Conservation (phyloP, 2,797 vertebrate species). For the Choloepus didactylus region DNA sequence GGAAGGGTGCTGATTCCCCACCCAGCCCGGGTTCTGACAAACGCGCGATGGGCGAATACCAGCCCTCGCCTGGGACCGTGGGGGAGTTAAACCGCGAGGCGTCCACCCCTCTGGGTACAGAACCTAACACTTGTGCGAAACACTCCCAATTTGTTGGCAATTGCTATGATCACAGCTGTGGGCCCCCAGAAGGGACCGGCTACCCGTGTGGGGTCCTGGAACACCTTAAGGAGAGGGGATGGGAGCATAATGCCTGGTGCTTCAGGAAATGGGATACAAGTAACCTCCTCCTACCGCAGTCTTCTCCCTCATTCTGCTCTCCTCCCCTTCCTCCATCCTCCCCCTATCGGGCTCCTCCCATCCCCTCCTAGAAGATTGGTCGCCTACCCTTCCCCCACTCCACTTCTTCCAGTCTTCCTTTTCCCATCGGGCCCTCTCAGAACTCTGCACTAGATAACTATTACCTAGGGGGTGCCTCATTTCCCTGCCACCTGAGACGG, state of each 20-base stretch:
- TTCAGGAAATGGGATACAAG: accelerated
- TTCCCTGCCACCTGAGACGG: not conserved
- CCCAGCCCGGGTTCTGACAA: not conserved
- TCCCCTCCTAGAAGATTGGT: not conserved
- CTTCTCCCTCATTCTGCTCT: not conserved
- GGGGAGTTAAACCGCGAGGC: not conserved
- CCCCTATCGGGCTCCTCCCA: not conserved
- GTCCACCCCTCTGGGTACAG: not conserved
- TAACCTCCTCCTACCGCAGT: not conserved
- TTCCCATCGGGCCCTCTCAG: not conserved
- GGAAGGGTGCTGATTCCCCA: too few species aligned
- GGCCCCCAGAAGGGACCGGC: not conserved
- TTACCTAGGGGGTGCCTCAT: not conserved
- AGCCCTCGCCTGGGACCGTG: not conserved
- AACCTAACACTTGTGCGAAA: not conserved
- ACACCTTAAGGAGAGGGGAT: not conserved
- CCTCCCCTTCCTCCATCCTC: too few species aligned
- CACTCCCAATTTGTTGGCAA: not conserved
- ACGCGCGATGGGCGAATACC: accelerated
- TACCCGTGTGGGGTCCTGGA: too few species aligned
- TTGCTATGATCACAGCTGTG: not conserved
- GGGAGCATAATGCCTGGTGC: not conserved
- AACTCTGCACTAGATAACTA: not conserved
- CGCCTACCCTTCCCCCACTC: not conserved
- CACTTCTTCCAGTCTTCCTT: not conserved